Conservation (phyloP, 2,888 invertebrate species). For the Timandra comae region DNA sequence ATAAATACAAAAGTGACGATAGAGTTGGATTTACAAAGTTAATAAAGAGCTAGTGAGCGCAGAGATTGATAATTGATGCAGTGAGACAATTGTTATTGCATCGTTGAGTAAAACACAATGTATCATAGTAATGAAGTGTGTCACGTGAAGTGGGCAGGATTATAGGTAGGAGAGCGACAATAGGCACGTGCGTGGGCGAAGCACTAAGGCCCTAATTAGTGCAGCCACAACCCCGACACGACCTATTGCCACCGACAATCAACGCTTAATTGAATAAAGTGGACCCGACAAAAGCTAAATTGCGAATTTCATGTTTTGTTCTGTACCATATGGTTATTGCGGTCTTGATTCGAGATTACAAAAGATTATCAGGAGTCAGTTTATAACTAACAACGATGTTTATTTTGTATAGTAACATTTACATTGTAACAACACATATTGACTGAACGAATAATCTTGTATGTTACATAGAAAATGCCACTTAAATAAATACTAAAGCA, state of each 20-base stretch:
- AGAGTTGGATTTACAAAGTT: too few relatives aligned
- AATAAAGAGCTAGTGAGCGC: not conserved
- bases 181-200: constrained; percentile 59
- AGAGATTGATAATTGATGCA: not conserved
- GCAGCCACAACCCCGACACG: constrained; percentile 62
- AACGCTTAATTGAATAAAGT: constrained; percentile 68
- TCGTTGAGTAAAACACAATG: not conserved
- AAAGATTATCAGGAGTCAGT: not conserved
- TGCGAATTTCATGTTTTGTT: constrained; percentile 43
- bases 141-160: constrained; percentile 24
- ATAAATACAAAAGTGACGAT: too few relatives aligned
- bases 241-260: constrained; percentile 67
- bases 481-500: constrained; percentile 16
- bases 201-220: constrained; percentile 62
- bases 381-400: not conserved
- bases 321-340: constrained; percentile 13
- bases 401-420: too few relatives aligned
- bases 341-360: constrained; percentile 5
- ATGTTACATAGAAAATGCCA: too few relatives aligned
- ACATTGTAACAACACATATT: too few relatives aligned
- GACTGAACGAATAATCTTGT: too few relatives aligned
- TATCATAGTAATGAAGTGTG: not conserved
- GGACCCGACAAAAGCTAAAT: constrained; percentile 52
- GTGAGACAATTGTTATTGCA: not conserved
- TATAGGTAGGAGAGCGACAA: constrained; percentile 36